Evolutionary conservation across 2,113 vertebrate species (phyloP).

Genomic region (Macrotus californicus): DNA sequence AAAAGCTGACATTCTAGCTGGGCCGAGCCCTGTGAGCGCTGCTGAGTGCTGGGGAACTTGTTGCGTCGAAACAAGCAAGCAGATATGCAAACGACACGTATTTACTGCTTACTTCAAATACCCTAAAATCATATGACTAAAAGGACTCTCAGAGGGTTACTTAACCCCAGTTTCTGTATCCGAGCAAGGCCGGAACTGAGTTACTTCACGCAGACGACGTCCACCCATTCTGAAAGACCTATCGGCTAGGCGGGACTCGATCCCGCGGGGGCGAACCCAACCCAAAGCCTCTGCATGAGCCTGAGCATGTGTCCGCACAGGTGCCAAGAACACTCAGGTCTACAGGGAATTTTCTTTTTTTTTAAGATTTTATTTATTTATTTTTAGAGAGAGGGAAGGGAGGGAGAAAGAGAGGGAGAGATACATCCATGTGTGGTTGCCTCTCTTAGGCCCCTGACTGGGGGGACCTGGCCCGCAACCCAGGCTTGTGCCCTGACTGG

Average conservation of each 20-base stretch:
- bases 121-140: neutral
- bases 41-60: neutral
- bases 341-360: neutral
- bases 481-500: no score
- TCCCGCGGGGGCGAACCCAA: neutral
- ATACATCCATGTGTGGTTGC: no score
- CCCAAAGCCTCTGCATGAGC: neutral
- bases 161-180: neutral
- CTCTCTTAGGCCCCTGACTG: no score
- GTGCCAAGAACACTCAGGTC: neutral
- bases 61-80: neutral
- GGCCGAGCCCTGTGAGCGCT: neutral
- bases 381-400: no score
- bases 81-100: neutral
- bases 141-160: neutral
- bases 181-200: neutral
- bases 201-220: neutral
- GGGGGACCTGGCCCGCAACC: no score
- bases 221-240: neutral
- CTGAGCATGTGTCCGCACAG: neutral
- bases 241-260: neutral
- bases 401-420: no score
- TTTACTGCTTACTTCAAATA: neutral
- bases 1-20: neutral
- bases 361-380: no score